phyloP scores from a whole-genome alignment of 2,113 vertebrate species.

The Dromiciops gliroides region DNA sequence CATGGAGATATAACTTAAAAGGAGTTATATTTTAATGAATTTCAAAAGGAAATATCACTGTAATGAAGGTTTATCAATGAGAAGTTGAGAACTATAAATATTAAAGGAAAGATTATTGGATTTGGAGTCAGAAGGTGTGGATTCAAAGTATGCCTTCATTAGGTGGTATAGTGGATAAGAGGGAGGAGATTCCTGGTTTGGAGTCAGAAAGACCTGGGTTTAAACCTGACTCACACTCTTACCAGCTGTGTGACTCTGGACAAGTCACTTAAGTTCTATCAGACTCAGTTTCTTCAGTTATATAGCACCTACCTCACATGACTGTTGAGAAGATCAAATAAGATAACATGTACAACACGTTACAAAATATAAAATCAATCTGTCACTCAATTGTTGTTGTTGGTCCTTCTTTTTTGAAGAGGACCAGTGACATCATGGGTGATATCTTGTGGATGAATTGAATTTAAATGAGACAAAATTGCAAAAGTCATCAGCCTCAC shows the following conservation, averaged over 20 bases:
- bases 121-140: slow-evolving; percentile 38
- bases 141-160: background rate
- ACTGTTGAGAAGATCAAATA: background rate
- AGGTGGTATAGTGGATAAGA: background rate
- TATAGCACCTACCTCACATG: background rate
- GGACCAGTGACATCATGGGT: background rate
- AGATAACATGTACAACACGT: background rate
- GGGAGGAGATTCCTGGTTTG: background rate
- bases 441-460: background rate
- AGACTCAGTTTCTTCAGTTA: background rate
- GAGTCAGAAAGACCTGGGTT: background rate
- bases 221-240: background rate
- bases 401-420: background rate
- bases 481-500: background rate
- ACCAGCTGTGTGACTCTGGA: background rate
- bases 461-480: background rate
- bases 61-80: background rate
- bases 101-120: background rate
- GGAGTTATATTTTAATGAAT: background rate
- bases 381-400: background rate
- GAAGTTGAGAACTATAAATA: background rate
- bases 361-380: background rate
- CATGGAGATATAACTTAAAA: background rate
- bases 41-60: background rate
- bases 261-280: background rate